Evolutionary conservation across 2,113 vertebrate species (phyloP).

Genomic region (Chunga burmeisteri): DNA sequence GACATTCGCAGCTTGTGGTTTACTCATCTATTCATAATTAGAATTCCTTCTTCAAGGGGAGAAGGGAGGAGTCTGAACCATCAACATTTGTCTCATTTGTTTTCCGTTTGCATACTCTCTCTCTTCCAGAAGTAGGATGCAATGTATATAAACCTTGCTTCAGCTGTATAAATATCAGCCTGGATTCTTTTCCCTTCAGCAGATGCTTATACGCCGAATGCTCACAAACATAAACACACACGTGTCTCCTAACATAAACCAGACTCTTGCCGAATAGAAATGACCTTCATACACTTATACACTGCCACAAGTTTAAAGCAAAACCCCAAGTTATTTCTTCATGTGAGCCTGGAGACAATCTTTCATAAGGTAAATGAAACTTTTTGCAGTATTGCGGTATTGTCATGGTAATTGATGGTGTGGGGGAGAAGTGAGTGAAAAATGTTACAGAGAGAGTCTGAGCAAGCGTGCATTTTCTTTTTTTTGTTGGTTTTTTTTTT

Average conservation of each 20-base stretch:
- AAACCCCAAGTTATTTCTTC: not conserved
- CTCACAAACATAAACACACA: not conserved
- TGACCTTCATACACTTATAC: not conserved
- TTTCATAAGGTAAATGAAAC: not conserved
- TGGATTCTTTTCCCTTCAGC: not conserved
- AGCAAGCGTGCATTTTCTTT: not conserved
- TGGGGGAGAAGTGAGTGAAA: not conserved
- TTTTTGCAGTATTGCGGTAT: not conserved
- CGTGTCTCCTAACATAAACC: not conserved
- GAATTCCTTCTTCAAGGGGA: not conserved
- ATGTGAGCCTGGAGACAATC: not conserved
- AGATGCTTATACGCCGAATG: not conserved
- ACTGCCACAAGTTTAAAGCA: not conserved
- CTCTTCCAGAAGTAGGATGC: not conserved
- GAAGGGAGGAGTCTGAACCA: not conserved
- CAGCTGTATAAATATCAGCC: conserved; percentile 29
- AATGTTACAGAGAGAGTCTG: not conserved
- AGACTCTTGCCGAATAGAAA: not conserved
- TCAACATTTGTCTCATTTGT: not conserved
- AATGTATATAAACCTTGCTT: conserved; percentile 22
- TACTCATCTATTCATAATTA: conserved; percentile 8
- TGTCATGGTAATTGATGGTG: not conserved
- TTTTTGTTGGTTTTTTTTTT: not conserved
- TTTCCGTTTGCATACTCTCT: not conserved
- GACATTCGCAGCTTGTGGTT: not conserved